Percentiles rank a stretch among this genome's conserved stretches.
Conservation (phyloP, 2,113 vertebrate genomes). For the Tupaia chinensis region DNA sequence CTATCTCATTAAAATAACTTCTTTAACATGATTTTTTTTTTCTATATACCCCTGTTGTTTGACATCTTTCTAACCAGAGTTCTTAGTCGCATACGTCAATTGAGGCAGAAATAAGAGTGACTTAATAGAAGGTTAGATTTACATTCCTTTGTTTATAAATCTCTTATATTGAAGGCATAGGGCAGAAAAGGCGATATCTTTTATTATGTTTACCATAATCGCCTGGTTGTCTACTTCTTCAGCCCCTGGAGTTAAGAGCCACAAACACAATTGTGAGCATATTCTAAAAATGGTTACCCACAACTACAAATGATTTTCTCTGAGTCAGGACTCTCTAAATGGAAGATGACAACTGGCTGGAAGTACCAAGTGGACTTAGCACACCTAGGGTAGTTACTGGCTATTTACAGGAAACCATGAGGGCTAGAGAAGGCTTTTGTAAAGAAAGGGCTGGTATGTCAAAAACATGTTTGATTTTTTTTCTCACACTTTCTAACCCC, state of each 20-base stretch:
- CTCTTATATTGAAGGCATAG: neutral
- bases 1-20: slow-evolving; percentile 25
- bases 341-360: slow-evolving; percentile 15
- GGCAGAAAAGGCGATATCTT: neutral
- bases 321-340: neutral
- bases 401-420: neutral
- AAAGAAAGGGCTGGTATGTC: neutral
- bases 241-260: neutral
- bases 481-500: neutral
- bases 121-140: neutral
- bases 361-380: neutral
- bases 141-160: neutral
- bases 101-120: neutral
- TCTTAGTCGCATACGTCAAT: neutral
- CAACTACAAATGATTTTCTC: neutral
- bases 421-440: neutral
- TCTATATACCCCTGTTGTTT: neutral
- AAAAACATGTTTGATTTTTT: slow-evolving; percentile 7
- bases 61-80: neutral
- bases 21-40: slow-evolving; percentile 33
- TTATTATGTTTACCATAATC: neutral
- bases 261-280: neutral
- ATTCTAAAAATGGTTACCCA: slow-evolving; percentile 4
- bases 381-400: neutral
- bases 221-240: slow-evolving; percentile 19